Conservation (phyloP, 2,797 vertebrate species). For the Capromys pilorides region DNA sequence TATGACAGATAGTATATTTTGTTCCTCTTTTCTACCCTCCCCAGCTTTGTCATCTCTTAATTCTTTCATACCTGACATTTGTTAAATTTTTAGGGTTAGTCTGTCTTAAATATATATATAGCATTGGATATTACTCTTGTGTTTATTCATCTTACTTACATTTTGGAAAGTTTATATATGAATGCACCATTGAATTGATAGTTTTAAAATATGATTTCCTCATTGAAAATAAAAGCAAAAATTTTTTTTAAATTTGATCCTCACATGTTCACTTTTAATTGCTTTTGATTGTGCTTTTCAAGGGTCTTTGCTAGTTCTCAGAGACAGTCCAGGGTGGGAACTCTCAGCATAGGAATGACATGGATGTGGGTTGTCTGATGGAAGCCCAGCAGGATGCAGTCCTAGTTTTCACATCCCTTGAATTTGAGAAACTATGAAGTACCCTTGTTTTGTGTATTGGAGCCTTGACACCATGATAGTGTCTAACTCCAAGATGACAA, state of each 20-base stretch:
- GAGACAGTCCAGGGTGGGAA: neutral
- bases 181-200: neutral
- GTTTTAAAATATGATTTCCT: slow-evolving; percentile 36
- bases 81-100: slow-evolving; percentile 7
- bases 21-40: too few relatives aligned
- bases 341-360: neutral
- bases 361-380: neutral
- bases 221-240: neutral
- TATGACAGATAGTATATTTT: neutral
- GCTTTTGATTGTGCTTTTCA: neutral
- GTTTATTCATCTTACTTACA: neutral
- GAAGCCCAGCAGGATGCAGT: neutral
- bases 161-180: neutral
- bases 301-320: neutral
- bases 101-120: neutral
- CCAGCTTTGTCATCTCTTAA: neutral
- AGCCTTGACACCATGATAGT: neutral
- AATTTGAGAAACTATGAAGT: neutral
- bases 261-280: neutral
- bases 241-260: neutral
- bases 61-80: neutral
- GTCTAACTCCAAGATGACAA: neutral
- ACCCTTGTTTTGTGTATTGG: neutral
- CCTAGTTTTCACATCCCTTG: neutral
- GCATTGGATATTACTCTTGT: slow-evolving; percentile 7